Evolutionary conservation across 64 coral and sea anemone species (phyloP).

Genomic region (Stichodactyla mertensii): DNA sequence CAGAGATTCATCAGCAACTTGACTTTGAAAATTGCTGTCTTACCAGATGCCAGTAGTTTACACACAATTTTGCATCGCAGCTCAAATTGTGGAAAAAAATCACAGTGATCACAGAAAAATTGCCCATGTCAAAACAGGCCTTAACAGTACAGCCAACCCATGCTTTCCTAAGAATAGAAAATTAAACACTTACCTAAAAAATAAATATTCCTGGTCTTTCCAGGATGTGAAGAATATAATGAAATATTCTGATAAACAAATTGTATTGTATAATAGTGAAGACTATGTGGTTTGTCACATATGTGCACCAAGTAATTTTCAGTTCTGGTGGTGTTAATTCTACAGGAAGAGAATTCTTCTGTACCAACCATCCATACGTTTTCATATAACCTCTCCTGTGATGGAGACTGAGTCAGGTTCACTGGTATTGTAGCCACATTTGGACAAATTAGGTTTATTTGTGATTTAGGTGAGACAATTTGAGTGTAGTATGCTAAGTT

Average conservation of each 20-base stretch:
- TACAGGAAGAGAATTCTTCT: slow-evolving; percentile 33
- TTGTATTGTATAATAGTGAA: slow-evolving; percentile 22
- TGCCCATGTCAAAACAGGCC: too few species aligned
- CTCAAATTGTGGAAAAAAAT: too few species aligned
- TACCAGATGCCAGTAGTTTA: too few species aligned
- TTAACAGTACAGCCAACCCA: too few species aligned
- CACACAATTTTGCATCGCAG: too few species aligned
- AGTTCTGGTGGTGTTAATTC: not conserved
- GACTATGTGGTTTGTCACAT: slow-evolving; percentile 26
- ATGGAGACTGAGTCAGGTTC: not conserved
- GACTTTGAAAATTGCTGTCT: too few species aligned
- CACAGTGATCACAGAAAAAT: too few species aligned
- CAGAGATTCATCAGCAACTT: too few species aligned
- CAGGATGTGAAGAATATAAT: not conserved
- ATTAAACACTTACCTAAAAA: not conserved
- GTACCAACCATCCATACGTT: slow-evolving; percentile 54
- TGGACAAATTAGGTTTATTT: slow-evolving; percentile 43
- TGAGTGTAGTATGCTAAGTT: not conserved
- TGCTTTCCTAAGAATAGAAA: not conserved
- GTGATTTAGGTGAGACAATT: slow-evolving; percentile 4
- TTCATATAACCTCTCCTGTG: slow-evolving; percentile 31
- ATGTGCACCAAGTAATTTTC: not conserved
- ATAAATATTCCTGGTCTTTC: not conserved
- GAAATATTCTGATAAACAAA: slow-evolving; percentile 24
- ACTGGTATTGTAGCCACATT: slow-evolving; percentile 17